phyloP scores from a whole-genome alignment of 2,888 invertebrate genomes.

The Anarsia innoxiella region DNA sequence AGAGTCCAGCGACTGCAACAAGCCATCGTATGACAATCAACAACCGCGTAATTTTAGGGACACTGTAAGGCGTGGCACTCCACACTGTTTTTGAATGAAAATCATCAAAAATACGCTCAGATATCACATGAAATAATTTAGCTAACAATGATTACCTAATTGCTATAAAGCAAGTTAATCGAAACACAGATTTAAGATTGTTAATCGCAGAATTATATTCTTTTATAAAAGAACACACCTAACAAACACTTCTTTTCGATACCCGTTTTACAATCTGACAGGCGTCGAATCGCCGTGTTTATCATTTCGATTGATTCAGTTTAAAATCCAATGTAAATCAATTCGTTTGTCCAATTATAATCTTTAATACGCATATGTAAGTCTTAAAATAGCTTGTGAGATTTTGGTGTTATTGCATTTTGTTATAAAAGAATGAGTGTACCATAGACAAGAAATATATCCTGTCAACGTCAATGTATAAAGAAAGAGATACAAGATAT shows the following conservation, averaged over 20 bases:
- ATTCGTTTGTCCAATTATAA: too few relatives aligned
- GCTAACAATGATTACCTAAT: neutral
- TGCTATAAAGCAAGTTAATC: too few relatives aligned
- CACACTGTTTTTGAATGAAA: slow-evolving; percentile 54
- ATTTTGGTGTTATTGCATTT: neutral
- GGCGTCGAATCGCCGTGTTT: slow-evolving; percentile 3
- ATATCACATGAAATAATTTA: neutral
- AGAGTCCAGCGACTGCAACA: slow-evolving; percentile 59
- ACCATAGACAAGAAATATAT: slow-evolving; percentile 1
- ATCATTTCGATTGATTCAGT: too few relatives aligned
- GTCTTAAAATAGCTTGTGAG: too few relatives aligned
- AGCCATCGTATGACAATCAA: slow-evolving; percentile 29
- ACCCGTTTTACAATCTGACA: slow-evolving; percentile 6
- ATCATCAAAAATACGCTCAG: slow-evolving; percentile 12
- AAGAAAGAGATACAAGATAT: neutral
- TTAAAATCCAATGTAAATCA: too few relatives aligned
- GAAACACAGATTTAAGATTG: too few relatives aligned
- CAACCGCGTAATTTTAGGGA: slow-evolving; percentile 22
- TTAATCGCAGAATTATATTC: neutral
- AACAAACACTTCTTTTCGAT: neutral
- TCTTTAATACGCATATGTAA: too few relatives aligned
- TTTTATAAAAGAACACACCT: slow-evolving; percentile 10
- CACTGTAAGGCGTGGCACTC: slow-evolving; percentile 62
- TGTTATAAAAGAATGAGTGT: neutral
- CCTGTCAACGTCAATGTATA: slow-evolving; percentile 1